phyloP scores from a whole-genome alignment of 2,797 vertebrate species.

The Kryptopterus vitreolus region DNA sequence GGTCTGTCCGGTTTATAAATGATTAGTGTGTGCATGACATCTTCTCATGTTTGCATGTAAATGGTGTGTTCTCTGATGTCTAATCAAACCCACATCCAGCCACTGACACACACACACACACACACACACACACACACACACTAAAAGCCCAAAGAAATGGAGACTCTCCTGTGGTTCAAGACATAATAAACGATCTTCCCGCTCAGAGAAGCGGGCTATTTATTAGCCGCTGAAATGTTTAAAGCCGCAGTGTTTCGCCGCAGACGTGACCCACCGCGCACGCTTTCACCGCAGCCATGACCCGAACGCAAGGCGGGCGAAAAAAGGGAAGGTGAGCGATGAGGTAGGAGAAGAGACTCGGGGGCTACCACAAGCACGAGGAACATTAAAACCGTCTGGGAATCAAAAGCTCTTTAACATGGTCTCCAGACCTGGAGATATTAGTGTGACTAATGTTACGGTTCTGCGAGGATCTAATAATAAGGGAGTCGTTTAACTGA shows the following conservation, averaged over 20 bases:
- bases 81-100: neutral
- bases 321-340: slow-evolving; percentile 62
- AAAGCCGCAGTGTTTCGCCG: slow-evolving; percentile 45
- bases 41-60: slow-evolving; percentile 3
- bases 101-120: neutral
- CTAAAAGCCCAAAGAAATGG: slow-evolving; percentile 25
- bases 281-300: slow-evolving; percentile 45
- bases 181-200: slow-evolving; percentile 64
- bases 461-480: slow-evolving; percentile 65
- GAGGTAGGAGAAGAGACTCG: slow-evolving; percentile 56
- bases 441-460: slow-evolving; percentile 62
- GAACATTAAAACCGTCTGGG: slow-evolving; percentile 33
- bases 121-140: neutral
- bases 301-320: slow-evolving; percentile 44
- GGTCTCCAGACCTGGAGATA: slow-evolving; percentile 57
- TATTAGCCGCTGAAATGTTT: slow-evolving; percentile 70
- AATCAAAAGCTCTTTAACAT: slow-evolving; percentile 45
- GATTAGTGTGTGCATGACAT: neutral
- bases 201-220: slow-evolving; percentile 63
- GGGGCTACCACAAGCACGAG: slow-evolving; percentile 30
- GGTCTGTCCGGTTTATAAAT: neutral
- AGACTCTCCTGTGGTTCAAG: slow-evolving; percentile 58
- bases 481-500: slow-evolving; percentile 65
- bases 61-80: slow-evolving; percentile 3
- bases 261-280: slow-evolving; percentile 44